Evolutionary conservation across 2,888 invertebrate genomes (phyloP), one percentile per base, ranked within the genome.

Genomic region (Stramonita haemastoma): DNA sequence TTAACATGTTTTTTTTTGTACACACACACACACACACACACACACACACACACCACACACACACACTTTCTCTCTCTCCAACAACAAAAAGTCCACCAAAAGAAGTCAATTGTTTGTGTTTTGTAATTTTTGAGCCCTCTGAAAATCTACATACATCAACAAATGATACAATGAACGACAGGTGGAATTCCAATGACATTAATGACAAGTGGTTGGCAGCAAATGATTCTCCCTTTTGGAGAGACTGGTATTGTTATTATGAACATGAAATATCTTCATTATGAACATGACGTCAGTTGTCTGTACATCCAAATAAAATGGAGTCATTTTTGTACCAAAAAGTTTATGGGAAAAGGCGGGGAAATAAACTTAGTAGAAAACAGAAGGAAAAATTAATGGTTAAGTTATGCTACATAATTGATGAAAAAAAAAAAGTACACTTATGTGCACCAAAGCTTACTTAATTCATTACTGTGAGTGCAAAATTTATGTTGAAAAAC

Each of bases 91-190:
- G 17, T 15, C 29, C 13, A 88, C 70, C 88, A 83, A 26, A 36
- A 19, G 5, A 22, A 0, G 22, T 56, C 81, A 34, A 81, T 34
- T 17, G 32, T 32, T 34, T 66, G 60, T 73, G 22, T 32, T 57
- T 22, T 60, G 29, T 84, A 34, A 79, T 88, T 83, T 88, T 88
- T 46, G 88, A 88, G 88, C 88, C 88, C 88, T 83, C 88, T 88
- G 84, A 88, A 88, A 83, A 85, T 88, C 88, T 88, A 88, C 88
- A 88, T 84, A 60, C 57, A 81, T 85, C 66, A 79, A 79, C 79
- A 79, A 34, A 79, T 79, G 79, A 79, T 34, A 34, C 19, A 22
- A 79, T 79, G 79, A 79, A 79, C 34, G 34, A 34, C 79, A 34
- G 79, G 34, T 79, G 79, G 79, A 79, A 79, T 34, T 34, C 34